Evolutionary conservation across 2,797 vertebrate genomes (phyloP), one percentile per base, ranked within the genome.

Genomic region (Eulemur mongoz): DNA sequence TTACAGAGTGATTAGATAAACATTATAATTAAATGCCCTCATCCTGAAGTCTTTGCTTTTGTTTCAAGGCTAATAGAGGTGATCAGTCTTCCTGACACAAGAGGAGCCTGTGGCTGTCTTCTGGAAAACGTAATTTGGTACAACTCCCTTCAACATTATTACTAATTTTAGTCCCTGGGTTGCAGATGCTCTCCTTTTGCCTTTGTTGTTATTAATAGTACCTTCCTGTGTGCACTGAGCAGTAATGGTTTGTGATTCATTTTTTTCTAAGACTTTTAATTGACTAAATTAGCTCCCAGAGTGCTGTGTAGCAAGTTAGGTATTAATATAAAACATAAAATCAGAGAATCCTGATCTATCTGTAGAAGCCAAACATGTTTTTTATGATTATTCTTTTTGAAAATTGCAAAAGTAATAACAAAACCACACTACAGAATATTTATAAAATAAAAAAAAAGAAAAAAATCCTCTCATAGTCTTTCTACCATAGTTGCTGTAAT

Each of bases 161-260:
- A 93, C 95, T 94, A 93, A 90, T 90, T 96, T 96, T 93, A 94
- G 91, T 76, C 7, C 1, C 83, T 91, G 76, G 61, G 40, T 94
- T 95, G 38, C 79, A 96, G 76, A 97, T 86, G 92, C 20, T 97
- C 22, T 86, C 69, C 43, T 82, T 93, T 95, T 97, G 89, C 61
- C 73, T 97, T 54, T 75, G 87, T 72, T 69, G 92, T 93, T 96
- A 97, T 94, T 97, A 96, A 96, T 79, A 96, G 95, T 43, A 78
- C 57, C 61, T 85, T 97, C 67, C 89, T 95, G 18, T 94, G 45
- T 92, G 45, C 8, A 35, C 17, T 78, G 35, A 97, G 90, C 57
- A 91, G 82, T 75, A 78, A 95, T 50, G 86, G 20, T 65, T 96
- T 88, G 38, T 70, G 72, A 83, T 90, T 96, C 57, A 85, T 63